These are phyloP conservation scores for Cremastinae sp. DNA, from an alignment of 2,888 invertebrate genomes.

Conservation along the genomic window DNA sequence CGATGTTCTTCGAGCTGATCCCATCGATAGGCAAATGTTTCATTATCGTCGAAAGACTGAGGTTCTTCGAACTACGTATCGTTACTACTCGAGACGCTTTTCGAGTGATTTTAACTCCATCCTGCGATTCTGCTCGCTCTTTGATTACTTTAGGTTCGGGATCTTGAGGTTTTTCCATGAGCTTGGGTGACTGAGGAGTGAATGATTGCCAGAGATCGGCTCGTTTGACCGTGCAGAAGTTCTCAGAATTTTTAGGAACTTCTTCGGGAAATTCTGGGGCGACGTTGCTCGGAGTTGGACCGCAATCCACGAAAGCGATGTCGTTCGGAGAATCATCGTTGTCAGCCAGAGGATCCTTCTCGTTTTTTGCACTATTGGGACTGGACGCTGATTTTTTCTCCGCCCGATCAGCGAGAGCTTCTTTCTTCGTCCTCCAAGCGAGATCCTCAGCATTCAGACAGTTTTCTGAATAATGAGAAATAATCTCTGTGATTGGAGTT, in stretches of 20 bases:
- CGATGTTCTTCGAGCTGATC: slow-evolving; percentile 67
- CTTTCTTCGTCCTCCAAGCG: slow-evolving; percentile 8
- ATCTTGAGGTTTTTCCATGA: slow-evolving; percentile 10
- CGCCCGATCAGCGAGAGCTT: slow-evolving; percentile 5
- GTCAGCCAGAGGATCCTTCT: slow-evolving; percentile 51
- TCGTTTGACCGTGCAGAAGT: neutral
- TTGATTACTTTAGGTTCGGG: neutral
- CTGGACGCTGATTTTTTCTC: neutral
- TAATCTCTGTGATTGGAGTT: slow-evolving; percentile 59
- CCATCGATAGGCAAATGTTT: slow-evolving; percentile 69
- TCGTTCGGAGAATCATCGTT: slow-evolving; percentile 66
- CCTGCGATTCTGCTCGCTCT: slow-evolving; percentile 30
- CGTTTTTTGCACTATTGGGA: neutral
- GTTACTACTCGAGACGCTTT: slow-evolving; percentile 66
- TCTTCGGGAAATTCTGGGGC: slow-evolving; percentile 16
- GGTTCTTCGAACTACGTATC: slow-evolving; percentile 66
- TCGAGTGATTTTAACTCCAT: slow-evolving; percentile 28
- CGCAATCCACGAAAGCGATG: slow-evolving; percentile 74
- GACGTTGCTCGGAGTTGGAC: slow-evolving; percentile 59
- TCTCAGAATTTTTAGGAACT: neutral
- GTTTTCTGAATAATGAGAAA: slow-evolving; percentile 61
- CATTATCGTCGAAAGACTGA: slow-evolving; percentile 69
- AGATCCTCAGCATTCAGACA: slow-evolving; percentile 30
- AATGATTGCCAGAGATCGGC: slow-evolving; percentile 40
- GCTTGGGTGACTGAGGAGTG: slow-evolving; percentile 37